Percentiles rank a stretch among this genome's conserved stretches.
These are phyloP conservation scores for Hemichromis elongatus DNA, from an alignment of 2,113 vertebrate genomes.

Conservation along the genomic window DNA sequence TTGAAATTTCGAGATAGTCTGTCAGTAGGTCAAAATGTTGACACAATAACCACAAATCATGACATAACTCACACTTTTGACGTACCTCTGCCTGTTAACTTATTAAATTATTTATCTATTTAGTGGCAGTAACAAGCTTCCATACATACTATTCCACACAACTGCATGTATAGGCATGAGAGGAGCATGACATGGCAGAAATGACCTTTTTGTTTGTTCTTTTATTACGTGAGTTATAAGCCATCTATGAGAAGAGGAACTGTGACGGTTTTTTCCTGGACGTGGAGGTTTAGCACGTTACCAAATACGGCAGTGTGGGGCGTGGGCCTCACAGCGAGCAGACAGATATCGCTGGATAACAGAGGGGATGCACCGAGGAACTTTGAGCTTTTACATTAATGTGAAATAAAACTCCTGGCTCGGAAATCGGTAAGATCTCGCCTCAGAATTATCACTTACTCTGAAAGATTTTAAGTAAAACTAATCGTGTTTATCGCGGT, in stretches of 20 bases:
- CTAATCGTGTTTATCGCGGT: neutral
- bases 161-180: neutral
- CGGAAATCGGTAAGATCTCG: conserved; percentile 23
- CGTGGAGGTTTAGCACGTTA: conserved; percentile 1
- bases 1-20: accelerated
- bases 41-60: neutral
- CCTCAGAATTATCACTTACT: accelerated
- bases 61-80: neutral
- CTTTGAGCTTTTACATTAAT: neutral
- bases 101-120: accelerated
- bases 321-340: conserved; percentile 10
- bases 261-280: neutral
- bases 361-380: neutral
- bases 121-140: neutral
- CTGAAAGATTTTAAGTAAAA: accelerated
- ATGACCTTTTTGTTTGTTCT: accelerated
- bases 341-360: neutral
- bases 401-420: neutral
- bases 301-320: conserved; percentile 59
- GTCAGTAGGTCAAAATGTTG: neutral
- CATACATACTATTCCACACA: neutral
- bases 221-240: neutral
- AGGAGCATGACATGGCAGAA: neutral
- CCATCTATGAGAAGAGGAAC: neutral
- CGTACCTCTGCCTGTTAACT: neutral